Percentiles rank a stretch among this genome's conserved stretches.
These are phyloP conservation scores for Hipparchia semele DNA, from an alignment of 2,888 invertebrate genomes.

Conservation along the genomic window DNA sequence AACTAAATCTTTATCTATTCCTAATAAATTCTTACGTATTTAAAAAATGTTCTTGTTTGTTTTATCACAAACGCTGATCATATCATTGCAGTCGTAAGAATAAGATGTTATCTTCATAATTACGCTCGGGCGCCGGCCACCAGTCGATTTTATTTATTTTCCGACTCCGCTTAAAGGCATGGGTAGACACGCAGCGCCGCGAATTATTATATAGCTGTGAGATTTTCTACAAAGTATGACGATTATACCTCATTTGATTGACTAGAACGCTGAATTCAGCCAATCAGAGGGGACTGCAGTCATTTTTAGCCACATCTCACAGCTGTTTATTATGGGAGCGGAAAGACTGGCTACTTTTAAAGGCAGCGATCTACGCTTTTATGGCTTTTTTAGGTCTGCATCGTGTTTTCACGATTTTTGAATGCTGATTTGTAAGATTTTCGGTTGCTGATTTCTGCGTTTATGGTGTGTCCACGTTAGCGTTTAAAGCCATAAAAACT, in stretches of 20 bases:
- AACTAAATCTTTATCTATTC: too few relatives aligned
- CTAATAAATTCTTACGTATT: background rate
- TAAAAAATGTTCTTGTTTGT: slow-evolving; percentile 1
- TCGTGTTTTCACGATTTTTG: too few relatives aligned
- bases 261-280: too few relatives aligned
- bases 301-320: background rate
- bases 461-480: too few relatives aligned
- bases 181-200: background rate
- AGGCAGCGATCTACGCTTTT: too few relatives aligned
- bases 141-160: slow-evolving; percentile 22
- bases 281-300: background rate
- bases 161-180: background rate
- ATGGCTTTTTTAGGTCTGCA: too few relatives aligned
- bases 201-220: background rate
- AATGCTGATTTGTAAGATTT: too few relatives aligned
- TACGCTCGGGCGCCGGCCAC: slow-evolving; percentile 27
- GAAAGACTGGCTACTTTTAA: too few relatives aligned
- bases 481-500: too few relatives aligned
- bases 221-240: too few relatives aligned
- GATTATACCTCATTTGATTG: too few relatives aligned
- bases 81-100: slow-evolving; percentile 22
- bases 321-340: background rate
- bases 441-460: too few relatives aligned
- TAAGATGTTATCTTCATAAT: slow-evolving; percentile 33
- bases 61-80: slow-evolving; percentile 2